These are phyloP conservation scores for Amphiprion percula DNA, from an alignment of 2,113 vertebrate genomes.

Conservation along the genomic window DNA sequence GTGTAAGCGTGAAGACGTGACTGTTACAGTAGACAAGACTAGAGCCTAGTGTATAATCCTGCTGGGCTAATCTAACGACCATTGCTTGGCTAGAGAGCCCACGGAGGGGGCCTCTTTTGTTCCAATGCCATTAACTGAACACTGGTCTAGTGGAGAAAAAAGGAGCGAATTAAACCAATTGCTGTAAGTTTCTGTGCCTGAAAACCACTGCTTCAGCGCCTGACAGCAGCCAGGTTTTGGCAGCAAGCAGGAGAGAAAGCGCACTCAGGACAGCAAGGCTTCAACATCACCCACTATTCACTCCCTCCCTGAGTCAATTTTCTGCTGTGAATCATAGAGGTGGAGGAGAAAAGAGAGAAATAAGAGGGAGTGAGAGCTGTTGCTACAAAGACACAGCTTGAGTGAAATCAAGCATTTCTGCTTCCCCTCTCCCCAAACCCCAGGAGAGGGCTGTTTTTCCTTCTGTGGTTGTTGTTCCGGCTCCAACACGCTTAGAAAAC, in stretches of 20 bases:
- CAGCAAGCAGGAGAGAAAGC: conserved; percentile 11
- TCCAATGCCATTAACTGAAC: conserved; percentile 48
- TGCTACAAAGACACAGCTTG: conserved; percentile 60
- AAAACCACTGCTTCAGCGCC: conserved; percentile 13
- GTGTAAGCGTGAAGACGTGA: conserved; percentile 18
- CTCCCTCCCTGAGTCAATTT: conserved; percentile 59
- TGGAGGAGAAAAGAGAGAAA: conserved; percentile 36
- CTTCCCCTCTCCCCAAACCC: conserved; percentile 55
- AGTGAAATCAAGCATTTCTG: conserved; percentile 66
- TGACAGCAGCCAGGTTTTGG: conserved; percentile 28
- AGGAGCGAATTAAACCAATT: conserved; percentile 31
- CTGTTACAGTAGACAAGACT: conserved; percentile 20
- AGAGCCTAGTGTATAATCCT: conserved; percentile 32
- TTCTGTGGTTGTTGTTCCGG: conserved; percentile 48
- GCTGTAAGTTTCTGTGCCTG: conserved; percentile 1
- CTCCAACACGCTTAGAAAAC: conserved; percentile 33
- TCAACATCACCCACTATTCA: conserved; percentile 46
- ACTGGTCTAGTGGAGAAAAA: neutral
- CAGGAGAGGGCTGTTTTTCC: conserved; percentile 52
- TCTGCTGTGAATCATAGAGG: conserved; percentile 65
- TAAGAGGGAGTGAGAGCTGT: conserved; percentile 34
- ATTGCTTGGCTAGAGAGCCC: conserved; percentile 36
- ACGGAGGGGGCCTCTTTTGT: conserved; percentile 39
- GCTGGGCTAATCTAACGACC: conserved; percentile 54
- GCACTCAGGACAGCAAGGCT: conserved; percentile 41